Base-by-base conservation (phyloP, 2,797 vertebrate species). In the Gymnocypris eckloni region DNA sequence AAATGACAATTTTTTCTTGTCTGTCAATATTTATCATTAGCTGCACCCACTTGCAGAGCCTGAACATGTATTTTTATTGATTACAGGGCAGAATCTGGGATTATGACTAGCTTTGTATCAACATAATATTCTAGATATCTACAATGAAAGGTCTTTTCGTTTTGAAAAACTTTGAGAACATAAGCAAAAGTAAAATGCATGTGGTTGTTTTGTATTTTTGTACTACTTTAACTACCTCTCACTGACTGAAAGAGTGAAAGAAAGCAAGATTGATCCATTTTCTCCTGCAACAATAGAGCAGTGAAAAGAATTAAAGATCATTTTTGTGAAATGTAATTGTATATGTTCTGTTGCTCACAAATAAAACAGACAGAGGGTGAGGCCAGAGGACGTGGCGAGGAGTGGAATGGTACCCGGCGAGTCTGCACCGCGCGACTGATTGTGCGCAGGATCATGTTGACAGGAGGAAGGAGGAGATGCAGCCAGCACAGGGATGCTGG, bases 11-110 rank as follows among this genome's bases (percentile, higher is more conserved):
- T 92, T 93, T 91, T 90, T 89, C 89, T 92, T 92, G 91, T 92
- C 93, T 94, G 92, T 89, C 93, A 93, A 95, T 95, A 93, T 94
- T 94, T 93, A 92, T 93, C 90, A 92, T 91, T 25, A 79, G 90
- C 88, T 85, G 78, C 48, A 79, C 91, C 91, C 48, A 67, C 90
- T 93, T 89, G 91, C 88, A 43, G 91, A 87, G 86, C 86, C 88
- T 82, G 85, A 85, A 89, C 93, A 92, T 85, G 82, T 88, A 0
- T 81, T 93, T 90, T 90, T 91, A 93, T 92, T 92, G 91, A 93
- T 95, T 93, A 91, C 45, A 54, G 90, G 84, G 73, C 13, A 88
- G 78, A 86, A 79, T 75, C 56, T 59, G 69, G 56, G 41, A 86
- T 89, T 77, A 79, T 82, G 66, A 76, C 79, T 82, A 77, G 83